Percentiles rank a stretch among this genome's conserved stretches.
phyloP scores from a whole-genome alignment of 2,113 vertebrate genomes.

The Rhabdomys dilectus region DNA sequence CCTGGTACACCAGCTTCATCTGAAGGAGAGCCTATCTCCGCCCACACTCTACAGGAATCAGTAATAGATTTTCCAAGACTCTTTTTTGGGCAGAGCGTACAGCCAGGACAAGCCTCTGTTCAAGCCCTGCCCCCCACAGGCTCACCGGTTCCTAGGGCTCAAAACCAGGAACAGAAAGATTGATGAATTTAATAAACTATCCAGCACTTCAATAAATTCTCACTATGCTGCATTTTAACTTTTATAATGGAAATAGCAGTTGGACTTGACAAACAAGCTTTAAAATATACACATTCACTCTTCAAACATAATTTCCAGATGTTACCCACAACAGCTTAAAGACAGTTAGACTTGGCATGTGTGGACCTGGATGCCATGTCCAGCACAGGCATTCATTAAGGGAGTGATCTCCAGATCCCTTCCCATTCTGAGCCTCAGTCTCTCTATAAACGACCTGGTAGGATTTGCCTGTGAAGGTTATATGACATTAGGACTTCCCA shows the following conservation, averaged over 20 bases:
- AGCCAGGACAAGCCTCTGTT: neutral
- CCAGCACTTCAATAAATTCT: neutral
- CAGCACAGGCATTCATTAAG: neutral
- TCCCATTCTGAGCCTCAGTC: neutral
- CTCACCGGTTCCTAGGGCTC: neutral
- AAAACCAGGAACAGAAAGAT: neutral
- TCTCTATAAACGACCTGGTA: neutral
- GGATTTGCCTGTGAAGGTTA: neutral
- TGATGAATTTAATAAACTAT: constrained; percentile 6
- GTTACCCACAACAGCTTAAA: neutral
- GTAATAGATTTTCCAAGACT: constrained; percentile 1
- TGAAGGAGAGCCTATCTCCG: neutral
- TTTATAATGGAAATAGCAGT: constrained; percentile 45
- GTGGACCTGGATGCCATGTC: neutral
- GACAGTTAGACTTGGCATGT: neutral
- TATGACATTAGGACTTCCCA: neutral
- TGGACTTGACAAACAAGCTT: neutral
- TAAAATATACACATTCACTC: neutral
- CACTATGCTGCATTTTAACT: constrained; percentile 12
- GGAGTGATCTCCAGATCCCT: neutral
- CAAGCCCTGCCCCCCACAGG: neutral
- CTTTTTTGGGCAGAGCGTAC: neutral
- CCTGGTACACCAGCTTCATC: neutral
- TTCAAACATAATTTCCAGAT: neutral
- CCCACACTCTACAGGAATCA: neutral